These are phyloP conservation scores for Creontiades dilutus DNA, from an alignment of 2,888 invertebrate species.

Conservation along the genomic window DNA sequence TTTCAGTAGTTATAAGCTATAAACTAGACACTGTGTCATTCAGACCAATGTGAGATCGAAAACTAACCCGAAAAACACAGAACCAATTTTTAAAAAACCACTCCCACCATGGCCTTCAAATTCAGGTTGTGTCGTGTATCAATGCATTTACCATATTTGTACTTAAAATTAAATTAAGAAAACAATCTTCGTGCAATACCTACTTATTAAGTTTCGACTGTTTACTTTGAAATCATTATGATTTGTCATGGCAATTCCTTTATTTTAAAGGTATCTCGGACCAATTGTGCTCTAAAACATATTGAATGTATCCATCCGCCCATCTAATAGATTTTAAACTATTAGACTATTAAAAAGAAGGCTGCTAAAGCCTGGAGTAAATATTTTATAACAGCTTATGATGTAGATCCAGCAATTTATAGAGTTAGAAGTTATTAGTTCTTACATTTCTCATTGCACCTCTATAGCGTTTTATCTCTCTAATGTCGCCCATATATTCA, in stretches of 20 bases:
- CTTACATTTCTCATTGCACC: background rate
- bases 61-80: background rate
- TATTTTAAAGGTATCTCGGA: background rate
- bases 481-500: background rate
- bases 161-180: background rate
- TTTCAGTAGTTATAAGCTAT: background rate
- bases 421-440: background rate
- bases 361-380: background rate
- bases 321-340: slow-evolving; percentile 1
- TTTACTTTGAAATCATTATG: background rate
- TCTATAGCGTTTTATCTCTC: background rate
- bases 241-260: background rate
- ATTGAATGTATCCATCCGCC: background rate
- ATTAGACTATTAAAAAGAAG: background rate
- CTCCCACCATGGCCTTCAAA: background rate
- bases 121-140: background rate
- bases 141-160: slow-evolving; percentile 30
- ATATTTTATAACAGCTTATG: slow-evolving; percentile 3
- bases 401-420: slow-evolving; percentile 20
- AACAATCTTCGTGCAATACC: slow-evolving; percentile 3
- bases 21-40: background rate
- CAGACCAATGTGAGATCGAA: background rate
- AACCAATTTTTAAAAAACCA: background rate
- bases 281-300: slow-evolving; percentile 2
- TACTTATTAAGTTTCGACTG: background rate